Evolutionary conservation across 1,140 invertebrate genomes (phyloP), one percentile per base, ranked within the genome.

Genomic region (Euwallacea similis): DNA sequence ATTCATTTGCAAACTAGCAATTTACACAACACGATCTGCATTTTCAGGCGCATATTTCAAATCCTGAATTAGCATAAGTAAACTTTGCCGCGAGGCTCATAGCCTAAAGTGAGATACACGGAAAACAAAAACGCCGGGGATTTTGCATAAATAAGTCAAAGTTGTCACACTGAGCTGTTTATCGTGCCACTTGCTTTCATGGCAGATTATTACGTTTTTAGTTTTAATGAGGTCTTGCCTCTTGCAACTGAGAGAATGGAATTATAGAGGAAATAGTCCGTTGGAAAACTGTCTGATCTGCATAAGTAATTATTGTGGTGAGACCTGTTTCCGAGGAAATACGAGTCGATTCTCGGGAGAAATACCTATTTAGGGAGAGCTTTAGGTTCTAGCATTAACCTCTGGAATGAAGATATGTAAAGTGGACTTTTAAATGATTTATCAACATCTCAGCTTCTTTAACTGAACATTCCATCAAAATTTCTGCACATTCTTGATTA

Each of bases 91-190:
- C 13, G 10, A 60, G 67, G n/a, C n/a, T 33, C 21, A 33, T 43
- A 42, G 58, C 67, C 33, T 11, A 13, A 10, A 62, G 67, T 13
- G n/a, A 54, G 15, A 54, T 44, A 60, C 16, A 69, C 67, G 55
- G 21, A 69, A 69, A 69, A 69, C 67, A 69, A 69, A 69, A 55
- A 69, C 58, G 47, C 7, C 6, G 15, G 9, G 53, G 10, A 16
- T 62, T 61, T 69, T 55, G 50, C 67, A 62, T 69, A 69, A 69
- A 69, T 62, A 69, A 42, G 67, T 69, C 67, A 69, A 69, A 69
- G 59, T 69, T 62, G 56, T 43, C 42, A 42, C n/a, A 59, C 55
- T 13, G 53, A 60, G 41, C 56, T 42, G 50, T 66, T 66, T 66
- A 55, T 33, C 21, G 21, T 33, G 21, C 21, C 21, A 33, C 21